Conservation (phyloP, 2,888 invertebrate species). For the Amphipoea oculea region DNA sequence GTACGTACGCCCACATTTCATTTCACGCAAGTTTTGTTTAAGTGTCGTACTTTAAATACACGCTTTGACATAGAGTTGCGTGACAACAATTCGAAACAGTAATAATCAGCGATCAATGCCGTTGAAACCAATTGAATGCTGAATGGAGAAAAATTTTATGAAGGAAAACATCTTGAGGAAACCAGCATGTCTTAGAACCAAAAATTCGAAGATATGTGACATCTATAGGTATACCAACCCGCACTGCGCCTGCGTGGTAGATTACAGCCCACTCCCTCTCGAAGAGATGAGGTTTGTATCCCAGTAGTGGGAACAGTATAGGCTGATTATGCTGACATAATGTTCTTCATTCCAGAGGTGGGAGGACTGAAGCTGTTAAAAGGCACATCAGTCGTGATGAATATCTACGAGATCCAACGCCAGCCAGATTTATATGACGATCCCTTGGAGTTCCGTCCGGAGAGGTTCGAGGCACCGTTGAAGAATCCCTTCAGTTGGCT, state of each 20-base stretch:
- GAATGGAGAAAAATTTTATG: neutral
- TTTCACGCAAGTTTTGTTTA: too few relatives aligned
- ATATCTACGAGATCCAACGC: slow-evolving; percentile 86
- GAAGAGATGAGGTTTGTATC: neutral
- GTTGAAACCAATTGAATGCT: neutral
- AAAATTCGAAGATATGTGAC: too few relatives aligned
- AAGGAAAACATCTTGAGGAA: too few relatives aligned
- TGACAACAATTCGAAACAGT: neutral
- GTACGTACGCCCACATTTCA: too few relatives aligned
- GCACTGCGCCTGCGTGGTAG: too few relatives aligned
- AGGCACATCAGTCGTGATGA: slow-evolving; percentile 80
- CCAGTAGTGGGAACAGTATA: too few relatives aligned
- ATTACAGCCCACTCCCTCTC: too few relatives aligned
- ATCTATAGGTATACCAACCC: too few relatives aligned
- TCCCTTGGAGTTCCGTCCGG: slow-evolving; percentile 88
- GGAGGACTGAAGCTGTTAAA: slow-evolving; percentile 71
- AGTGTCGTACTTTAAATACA: too few relatives aligned
- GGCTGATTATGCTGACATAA: neutral
- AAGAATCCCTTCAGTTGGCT: slow-evolving; percentile 87
- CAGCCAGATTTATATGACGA: slow-evolving; percentile 87
- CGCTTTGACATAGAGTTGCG: too few relatives aligned
- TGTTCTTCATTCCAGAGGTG: slow-evolving; percentile 64
- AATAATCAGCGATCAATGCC: neutral
- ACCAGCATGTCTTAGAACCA: too few relatives aligned
- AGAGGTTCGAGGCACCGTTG: slow-evolving; percentile 84